Evolutionary conservation across 2,888 invertebrate genomes (phyloP), one percentile per base, ranked within the genome.

Genomic region (Noctua pronuba): DNA sequence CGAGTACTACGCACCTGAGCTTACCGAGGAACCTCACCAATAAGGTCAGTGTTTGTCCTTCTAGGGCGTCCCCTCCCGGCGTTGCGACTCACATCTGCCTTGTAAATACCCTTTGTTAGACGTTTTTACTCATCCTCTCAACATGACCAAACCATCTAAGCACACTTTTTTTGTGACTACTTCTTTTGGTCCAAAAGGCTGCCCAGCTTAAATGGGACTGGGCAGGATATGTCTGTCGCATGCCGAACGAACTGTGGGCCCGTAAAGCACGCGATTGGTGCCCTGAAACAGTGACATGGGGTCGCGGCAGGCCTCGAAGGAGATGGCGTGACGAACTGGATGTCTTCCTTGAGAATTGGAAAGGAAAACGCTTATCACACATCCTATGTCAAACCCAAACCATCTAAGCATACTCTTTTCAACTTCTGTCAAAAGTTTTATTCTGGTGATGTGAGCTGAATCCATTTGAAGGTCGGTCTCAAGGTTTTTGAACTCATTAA

Each of bases 401-500:
- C 1, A 28, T 55, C 58, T 28, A 18, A 6, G 18, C 31, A 31
- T 21, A 1, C 18, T 31, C 31, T 60, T 31, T 21, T 35, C 31
- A 60, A 60, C 8, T 8, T 60, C 18, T 28, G 35, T 52, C 64
- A 72, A 80, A 73, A 66, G 41, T 73, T 79, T 49, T 7, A 49
- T 79, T 67, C 31, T 18, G 28, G 31, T 67, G 49, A 80, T 49
- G 41, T 49, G 60, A 62, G 38, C 35, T 16, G 62, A 49, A 62
- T 71, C n/a, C 49, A 65, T 55, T 31, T 49, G 28, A 62, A 79
- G 72, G 28, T 46, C 68, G 35, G 60, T 73, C 60, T 65, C 69
- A 83, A 83, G 80, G 84, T 75, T 52, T 60, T 41, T 62, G 58
- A 75, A 80, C 72, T 83, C 80, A 80, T 83, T 83, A 83, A 80